A percentile compares a stretch with the other conserved stretches of the same genome.
Evolutionary conservation across 2,113 vertebrate genomes (phyloP).

Genomic region (Syrmaticus mikado): DNA sequence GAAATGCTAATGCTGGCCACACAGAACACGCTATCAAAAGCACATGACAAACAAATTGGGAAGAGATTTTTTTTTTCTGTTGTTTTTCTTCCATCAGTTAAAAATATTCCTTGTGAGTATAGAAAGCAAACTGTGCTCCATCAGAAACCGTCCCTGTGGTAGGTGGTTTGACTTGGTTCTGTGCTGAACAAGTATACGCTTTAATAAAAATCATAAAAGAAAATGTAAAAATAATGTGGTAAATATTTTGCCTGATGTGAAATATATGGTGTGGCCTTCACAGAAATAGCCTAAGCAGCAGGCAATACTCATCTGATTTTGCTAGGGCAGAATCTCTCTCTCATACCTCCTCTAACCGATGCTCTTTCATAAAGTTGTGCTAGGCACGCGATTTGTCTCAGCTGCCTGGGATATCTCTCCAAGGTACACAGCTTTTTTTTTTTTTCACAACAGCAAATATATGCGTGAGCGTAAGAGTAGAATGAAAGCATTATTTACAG

Average conservation of each 20-base stretch:
- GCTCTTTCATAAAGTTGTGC: constrained; percentile 39
- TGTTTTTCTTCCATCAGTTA: background rate
- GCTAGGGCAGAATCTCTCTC: background rate
- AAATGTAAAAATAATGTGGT: constrained; percentile 11
- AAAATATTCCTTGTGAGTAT: constrained; percentile 27
- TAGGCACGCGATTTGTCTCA: constrained; percentile 45
- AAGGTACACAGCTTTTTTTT: constrained; percentile 21
- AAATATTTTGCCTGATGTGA: constrained; percentile 14
- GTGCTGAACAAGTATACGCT: background rate
- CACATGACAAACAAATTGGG: constrained; percentile 2
- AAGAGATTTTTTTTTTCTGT: background rate
- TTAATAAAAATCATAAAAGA: background rate
- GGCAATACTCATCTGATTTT: constrained; percentile 22
- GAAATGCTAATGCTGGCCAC: background rate
- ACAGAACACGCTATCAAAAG: constrained; percentile 4
- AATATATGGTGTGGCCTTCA: background rate
- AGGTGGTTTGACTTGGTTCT: background rate
- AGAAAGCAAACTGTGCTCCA: background rate
- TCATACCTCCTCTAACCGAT: constrained; percentile 5
- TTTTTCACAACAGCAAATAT: background rate
- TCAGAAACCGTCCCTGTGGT: background rate
- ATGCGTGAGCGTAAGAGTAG: background rate
- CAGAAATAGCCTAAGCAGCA: constrained; percentile 16
- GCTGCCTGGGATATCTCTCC: constrained; percentile 40
- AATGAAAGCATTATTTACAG: background rate